Evolutionary conservation across 2,113 vertebrate species (phyloP).

Genomic region (Hipposideros armiger): DNA sequence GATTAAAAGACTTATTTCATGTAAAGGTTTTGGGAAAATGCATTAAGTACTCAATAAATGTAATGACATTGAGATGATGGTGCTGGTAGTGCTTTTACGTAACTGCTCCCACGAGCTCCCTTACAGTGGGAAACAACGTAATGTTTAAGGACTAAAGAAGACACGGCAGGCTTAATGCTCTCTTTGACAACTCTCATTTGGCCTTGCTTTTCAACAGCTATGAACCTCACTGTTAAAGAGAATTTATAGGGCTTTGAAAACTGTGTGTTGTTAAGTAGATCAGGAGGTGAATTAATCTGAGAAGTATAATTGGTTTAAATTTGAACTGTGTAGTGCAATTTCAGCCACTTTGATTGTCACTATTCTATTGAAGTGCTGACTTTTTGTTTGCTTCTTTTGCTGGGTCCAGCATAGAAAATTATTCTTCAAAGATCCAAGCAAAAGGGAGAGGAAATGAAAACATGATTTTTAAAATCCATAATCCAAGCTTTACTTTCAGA

Average conservation of each 20-base stretch:
- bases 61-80: neutral
- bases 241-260: neutral
- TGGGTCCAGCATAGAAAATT: neutral
- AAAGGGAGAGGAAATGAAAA: neutral
- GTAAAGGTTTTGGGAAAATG: neutral
- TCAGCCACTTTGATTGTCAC: neutral
- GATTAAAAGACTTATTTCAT: neutral
- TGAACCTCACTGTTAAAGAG: neutral
- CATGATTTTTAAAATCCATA: neutral
- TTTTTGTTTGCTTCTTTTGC: neutral
- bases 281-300: neutral
- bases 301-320: neutral
- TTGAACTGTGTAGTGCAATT: neutral
- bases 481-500: constrained; percentile 4
- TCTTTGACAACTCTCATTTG: neutral
- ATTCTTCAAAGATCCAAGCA: neutral
- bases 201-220: constrained; percentile 8
- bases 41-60: neutral
- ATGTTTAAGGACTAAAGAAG: neutral
- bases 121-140: neutral
- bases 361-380: neutral
- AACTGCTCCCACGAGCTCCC: neutral
- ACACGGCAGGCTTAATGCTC: neutral
- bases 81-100: neutral
- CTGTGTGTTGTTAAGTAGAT: neutral